Evolutionary conservation across 2,113 vertebrate genomes (phyloP).

Genomic region (Orthonyx spaldingii): DNA sequence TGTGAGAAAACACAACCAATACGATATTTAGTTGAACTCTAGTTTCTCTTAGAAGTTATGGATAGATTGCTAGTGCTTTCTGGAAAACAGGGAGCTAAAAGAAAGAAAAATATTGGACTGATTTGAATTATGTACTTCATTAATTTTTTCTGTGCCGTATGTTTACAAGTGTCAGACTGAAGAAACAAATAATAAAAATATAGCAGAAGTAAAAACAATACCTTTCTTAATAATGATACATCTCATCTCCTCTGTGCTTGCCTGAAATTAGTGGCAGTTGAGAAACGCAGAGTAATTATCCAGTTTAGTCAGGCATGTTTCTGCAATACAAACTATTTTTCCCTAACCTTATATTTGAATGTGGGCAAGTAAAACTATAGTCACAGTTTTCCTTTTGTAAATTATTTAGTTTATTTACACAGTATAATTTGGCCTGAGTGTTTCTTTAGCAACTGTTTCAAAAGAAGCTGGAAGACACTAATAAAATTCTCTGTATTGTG

Average conservation of each 20-base stretch:
- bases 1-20: not conserved
- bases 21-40: not conserved
- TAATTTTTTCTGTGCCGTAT: rapidly evolving
- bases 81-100: not conserved
- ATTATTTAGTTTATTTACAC: not conserved
- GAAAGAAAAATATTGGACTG: not conserved
- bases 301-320: not conserved
- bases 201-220: not conserved
- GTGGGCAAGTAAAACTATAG: not conserved
- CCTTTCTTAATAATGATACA: not conserved
- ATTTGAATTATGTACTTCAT: not conserved
- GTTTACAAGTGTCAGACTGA: not conserved
- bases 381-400: not conserved
- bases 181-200: not conserved
- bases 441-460: not conserved
- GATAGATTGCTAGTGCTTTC: not conserved
- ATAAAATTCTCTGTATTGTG: not conserved
- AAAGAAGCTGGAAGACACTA: not conserved
- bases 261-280: not conserved
- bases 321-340: not conserved
- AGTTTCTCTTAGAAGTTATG: not conserved
- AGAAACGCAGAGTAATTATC: not conserved
- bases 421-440: not conserved
- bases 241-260: not conserved
- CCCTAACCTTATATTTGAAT: not conserved